phyloP scores from a whole-genome alignment of 1,140 invertebrate species.

The Cecropterus lyciades region DNA sequence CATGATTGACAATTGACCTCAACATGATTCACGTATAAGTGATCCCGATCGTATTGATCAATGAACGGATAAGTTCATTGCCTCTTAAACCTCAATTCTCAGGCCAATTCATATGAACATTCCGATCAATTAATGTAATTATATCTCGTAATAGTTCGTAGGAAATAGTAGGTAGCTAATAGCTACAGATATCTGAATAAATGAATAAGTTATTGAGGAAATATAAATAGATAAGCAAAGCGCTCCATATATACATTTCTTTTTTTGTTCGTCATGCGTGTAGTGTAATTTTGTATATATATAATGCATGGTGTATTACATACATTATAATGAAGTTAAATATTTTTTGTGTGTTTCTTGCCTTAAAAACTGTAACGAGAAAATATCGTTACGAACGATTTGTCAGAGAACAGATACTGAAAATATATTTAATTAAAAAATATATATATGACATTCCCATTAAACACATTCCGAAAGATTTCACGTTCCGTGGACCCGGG shows the following conservation, averaged over 20 bases:
- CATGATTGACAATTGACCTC: slow-evolving; percentile 23
- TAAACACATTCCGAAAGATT: too few species aligned
- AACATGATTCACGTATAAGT: slow-evolving; percentile 15
- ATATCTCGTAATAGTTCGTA: slow-evolving; percentile 1
- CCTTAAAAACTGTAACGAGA: too few species aligned
- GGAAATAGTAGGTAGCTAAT: not conserved
- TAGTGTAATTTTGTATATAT: not conserved
- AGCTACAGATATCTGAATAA: not conserved
- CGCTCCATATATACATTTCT: not conserved
- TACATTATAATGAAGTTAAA: too few species aligned
- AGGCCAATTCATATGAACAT: slow-evolving; percentile 14
- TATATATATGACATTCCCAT: too few species aligned
- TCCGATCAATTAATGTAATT: slow-evolving; percentile 17
- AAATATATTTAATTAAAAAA: too few species aligned
- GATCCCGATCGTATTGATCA: slow-evolving; percentile 8
- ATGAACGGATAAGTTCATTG: slow-evolving; percentile 29
- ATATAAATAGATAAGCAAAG: not conserved
- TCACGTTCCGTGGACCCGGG: too few species aligned
- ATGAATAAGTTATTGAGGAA: slow-evolving; percentile 1
- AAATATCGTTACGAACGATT: too few species aligned
- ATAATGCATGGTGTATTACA: too few species aligned
- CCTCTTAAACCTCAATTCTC: slow-evolving; percentile 16
- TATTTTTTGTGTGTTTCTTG: too few species aligned
- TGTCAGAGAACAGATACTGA: too few species aligned
- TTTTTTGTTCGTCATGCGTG: not conserved